These are phyloP conservation scores for Parus major DNA, from an alignment of 2,113 vertebrate genomes.

Conservation along the genomic window DNA sequence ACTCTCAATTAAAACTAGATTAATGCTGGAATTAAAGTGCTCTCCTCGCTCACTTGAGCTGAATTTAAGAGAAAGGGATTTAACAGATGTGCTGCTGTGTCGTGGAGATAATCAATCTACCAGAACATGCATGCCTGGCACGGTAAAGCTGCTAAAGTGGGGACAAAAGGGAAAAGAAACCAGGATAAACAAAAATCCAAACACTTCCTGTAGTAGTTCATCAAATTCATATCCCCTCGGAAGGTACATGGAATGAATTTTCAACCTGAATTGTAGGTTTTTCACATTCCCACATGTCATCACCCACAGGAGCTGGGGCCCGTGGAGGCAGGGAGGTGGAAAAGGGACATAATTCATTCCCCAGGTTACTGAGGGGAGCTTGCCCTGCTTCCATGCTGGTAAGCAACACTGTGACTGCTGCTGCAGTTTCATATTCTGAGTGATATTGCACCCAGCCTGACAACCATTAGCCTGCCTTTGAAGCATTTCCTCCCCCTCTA, in stretches of 20 bases:
- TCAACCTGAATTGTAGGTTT: not conserved
- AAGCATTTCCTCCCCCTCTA: not conserved
- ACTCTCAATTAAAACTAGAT: not conserved
- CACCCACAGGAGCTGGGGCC: not conserved
- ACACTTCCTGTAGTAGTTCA: not conserved
- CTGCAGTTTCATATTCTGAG: not conserved
- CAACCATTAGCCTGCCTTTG: slow-evolving; percentile 24
- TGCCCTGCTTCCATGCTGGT: not conserved
- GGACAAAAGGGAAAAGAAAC: not conserved
- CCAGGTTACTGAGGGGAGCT: not conserved
- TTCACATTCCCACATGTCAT: not conserved
- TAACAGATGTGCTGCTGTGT: not conserved
- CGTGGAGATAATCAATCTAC: not conserved
- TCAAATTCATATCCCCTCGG: not conserved
- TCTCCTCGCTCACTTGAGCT: not conserved
- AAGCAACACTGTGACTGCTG: not conserved
- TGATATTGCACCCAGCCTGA: not conserved
- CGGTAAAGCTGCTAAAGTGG: not conserved
- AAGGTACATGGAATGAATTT: not conserved
- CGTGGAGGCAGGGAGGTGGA: not conserved
- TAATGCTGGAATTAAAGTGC: not conserved
- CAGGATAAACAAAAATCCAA: not conserved
- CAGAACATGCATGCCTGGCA: not conserved
- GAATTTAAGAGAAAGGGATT: not conserved
- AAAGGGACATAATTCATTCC: not conserved